These are phyloP conservation scores for Carterocephalus palaemon DNA, from an alignment of 2,888 invertebrate species.

Conservation along the genomic window DNA sequence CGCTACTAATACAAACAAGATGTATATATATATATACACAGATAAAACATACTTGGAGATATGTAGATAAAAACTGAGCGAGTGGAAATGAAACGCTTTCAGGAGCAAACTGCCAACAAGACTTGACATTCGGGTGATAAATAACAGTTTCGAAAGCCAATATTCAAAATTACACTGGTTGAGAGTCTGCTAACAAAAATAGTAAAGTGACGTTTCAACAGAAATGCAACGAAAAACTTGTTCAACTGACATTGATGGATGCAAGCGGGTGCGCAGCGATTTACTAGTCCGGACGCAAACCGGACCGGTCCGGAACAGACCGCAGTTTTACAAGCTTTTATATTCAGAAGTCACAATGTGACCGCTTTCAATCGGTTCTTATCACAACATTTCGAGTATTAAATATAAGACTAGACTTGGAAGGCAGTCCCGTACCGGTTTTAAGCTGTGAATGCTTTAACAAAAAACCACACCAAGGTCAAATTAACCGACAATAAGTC, in stretches of 20 bases:
- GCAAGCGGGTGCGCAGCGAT: conserved; percentile 45
- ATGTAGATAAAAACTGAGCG: conserved; percentile 21
- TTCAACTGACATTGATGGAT: conserved; percentile 70
- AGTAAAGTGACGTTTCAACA: conserved; percentile 53
- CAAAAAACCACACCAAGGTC: no score
- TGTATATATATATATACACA: conserved; percentile 1
- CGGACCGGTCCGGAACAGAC: no score
- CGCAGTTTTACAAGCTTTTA: no score
- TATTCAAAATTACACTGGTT: conserved; percentile 60
- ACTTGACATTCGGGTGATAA: conserved; percentile 40
- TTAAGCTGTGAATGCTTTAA: no score
- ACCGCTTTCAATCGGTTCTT: no score
- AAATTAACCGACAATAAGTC: no score
- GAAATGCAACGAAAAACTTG: conserved; percentile 70
- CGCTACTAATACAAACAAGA: conserved; percentile 10
- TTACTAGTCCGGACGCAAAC: conserved; percentile 34
- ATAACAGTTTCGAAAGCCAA: conserved; percentile 53
- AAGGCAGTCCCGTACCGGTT: no score
- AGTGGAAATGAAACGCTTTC: conserved; percentile 22
- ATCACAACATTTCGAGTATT: no score
- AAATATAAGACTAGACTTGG: no score
- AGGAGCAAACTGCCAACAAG: conserved; percentile 17
- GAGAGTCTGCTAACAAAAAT: conserved; percentile 72
- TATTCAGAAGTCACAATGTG: no score
- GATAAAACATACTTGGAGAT: conserved; percentile 13